Evolutionary conservation across 2,113 vertebrate genomes (phyloP).

Genomic region (Hypomesus transpacificus): DNA sequence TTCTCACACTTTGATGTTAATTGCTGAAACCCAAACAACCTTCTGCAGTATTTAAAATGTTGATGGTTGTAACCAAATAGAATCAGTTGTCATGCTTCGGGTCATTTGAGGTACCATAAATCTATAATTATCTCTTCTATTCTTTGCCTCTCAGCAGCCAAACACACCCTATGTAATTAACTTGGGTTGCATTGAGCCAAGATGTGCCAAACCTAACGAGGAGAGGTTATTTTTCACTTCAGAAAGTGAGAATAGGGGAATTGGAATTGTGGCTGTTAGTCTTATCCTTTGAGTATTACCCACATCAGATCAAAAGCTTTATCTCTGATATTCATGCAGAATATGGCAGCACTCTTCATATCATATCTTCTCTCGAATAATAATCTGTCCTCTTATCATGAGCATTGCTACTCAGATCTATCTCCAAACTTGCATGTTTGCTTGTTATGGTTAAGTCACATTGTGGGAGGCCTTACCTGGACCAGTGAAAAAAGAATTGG

Average conservation of each 20-base stretch:
- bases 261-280: background rate
- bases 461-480: background rate
- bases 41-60: background rate
- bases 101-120: background rate
- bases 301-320: constrained; percentile 2
- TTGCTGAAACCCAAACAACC: background rate
- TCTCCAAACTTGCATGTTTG: constrained; percentile 7
- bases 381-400: background rate
- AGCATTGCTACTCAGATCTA: background rate
- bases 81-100: background rate
- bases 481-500: background rate
- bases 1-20: background rate
- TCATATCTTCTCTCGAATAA: background rate
- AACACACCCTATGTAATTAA: constrained; percentile 9
- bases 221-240: background rate
- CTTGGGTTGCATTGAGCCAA: background rate
- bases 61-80: background rate
- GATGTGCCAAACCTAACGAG: no score
- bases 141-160: background rate
- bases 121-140: background rate
- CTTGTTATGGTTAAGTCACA: no score
- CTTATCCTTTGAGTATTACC: background rate
- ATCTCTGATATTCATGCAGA: no score
- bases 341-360: no score
- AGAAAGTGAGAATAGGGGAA: background rate